These are phyloP conservation scores for Cliona cf. orientalis DNA, from an alignment of 37 sponge, comb jelly and placozoan genomes.

Conservation along the genomic window DNA sequence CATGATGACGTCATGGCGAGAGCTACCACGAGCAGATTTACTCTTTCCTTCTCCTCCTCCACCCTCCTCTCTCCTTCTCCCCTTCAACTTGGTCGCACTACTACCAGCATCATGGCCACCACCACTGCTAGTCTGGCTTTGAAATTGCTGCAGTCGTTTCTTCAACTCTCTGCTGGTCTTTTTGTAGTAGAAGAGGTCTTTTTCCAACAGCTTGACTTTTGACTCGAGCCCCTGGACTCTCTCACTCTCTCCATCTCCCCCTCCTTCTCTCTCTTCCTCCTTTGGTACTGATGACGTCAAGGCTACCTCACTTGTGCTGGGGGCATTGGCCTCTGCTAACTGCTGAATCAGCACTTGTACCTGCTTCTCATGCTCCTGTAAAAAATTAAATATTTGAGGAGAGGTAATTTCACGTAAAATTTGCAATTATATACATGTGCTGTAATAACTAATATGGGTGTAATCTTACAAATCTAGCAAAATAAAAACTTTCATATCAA, in stretches of 20 bases:
- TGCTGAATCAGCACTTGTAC: slow-evolving; percentile 32
- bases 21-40: not conserved
- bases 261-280: not conserved
- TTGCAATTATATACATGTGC: not conserved
- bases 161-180: slow-evolving; percentile 78
- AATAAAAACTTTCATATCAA: not conserved
- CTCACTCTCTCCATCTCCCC: too few species aligned
- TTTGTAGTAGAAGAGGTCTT: slow-evolving; percentile 84
- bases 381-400: not conserved
- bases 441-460: not conserved
- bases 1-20: not conserved
- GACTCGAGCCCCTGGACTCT: not conserved
- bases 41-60: not conserved
- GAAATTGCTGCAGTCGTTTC: slow-evolving; percentile 27
- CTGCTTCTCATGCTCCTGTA: slow-evolving; percentile 38
- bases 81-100: slow-evolving; percentile 4
- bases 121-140: not conserved
- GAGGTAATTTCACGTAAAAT: not conserved
- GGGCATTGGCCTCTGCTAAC: not conserved
- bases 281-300: not conserved
- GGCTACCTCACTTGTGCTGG: not conserved
- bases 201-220: slow-evolving; percentile 62
- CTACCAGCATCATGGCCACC: not conserved
- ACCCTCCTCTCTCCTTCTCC: not conserved
- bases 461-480: not conserved